These are phyloP conservation scores for Tethea ocularis DNA, from an alignment of 2,888 invertebrate genomes.

Conservation along the genomic window DNA sequence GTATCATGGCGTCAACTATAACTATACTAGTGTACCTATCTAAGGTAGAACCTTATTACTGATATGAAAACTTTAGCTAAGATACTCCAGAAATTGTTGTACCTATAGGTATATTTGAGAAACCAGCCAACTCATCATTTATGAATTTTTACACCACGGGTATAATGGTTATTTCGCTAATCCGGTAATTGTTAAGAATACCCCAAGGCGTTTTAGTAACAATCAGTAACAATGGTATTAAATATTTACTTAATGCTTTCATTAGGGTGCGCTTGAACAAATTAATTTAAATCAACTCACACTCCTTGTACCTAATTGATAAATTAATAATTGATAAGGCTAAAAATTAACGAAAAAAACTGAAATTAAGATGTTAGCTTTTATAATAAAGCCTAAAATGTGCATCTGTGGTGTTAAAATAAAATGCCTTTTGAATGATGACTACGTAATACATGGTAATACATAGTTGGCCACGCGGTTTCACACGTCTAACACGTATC, in stretches of 20 bases:
- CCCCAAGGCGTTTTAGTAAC: conserved; percentile 48
- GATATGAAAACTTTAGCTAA: too few relatives aligned
- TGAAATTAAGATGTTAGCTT: too few relatives aligned
- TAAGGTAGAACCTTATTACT: too few relatives aligned
- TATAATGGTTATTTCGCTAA: conserved; percentile 24
- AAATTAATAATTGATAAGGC: conserved; percentile 20
- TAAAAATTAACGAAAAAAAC: conserved; percentile 10
- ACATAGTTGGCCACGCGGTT: too few relatives aligned
- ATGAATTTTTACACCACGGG: conserved; percentile 6
- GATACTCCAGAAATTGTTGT: background rate
- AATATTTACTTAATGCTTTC: conserved; percentile 69
- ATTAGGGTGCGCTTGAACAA: conserved; percentile 61
- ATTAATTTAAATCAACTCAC: conserved; percentile 53
- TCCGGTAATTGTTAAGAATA: conserved; percentile 47
- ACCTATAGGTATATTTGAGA: background rate
- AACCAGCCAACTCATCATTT: background rate
- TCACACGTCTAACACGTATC: too few relatives aligned
- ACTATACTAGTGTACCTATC: too few relatives aligned
- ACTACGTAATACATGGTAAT: too few relatives aligned
- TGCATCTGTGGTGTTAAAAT: too few relatives aligned
- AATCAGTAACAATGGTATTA: conserved; percentile 63
- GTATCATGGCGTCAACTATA: too few relatives aligned
- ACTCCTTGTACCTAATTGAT: conserved; percentile 16
- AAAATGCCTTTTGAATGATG: too few relatives aligned
- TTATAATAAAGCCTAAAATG: too few relatives aligned